A percentile compares a stretch with the other conserved stretches of the same genome.
Conservation (phyloP, 2,797 vertebrate genomes). For the Moxostoma hubbsi region DNA sequence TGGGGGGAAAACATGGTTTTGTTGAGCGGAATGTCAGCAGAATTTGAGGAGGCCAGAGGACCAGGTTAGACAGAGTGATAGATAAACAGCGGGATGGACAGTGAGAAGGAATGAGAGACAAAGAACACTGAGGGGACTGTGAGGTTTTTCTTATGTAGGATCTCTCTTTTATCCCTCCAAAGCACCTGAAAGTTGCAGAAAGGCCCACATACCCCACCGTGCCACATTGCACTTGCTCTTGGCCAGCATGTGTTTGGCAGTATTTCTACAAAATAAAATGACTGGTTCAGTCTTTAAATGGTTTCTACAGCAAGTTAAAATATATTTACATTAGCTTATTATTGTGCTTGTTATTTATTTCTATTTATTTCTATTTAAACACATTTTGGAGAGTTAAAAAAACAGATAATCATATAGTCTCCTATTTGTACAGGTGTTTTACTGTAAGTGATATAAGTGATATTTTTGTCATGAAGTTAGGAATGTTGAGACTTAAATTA, state of each 20-base stretch:
- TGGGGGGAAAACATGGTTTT: constrained; percentile 59
- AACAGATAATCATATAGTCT: too few species aligned
- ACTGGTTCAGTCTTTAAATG: constrained; percentile 1
- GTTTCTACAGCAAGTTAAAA: neutral
- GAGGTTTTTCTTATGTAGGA: too few species aligned
- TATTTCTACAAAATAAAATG: too few species aligned
- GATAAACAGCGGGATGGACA: neutral
- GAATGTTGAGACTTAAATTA: neutral
- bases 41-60: constrained; percentile 57
- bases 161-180: constrained; percentile 16
- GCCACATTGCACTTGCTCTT: neutral
- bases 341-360: neutral
- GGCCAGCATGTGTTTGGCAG: neutral
- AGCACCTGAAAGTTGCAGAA: constrained; percentile 40
- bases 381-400: too few species aligned
- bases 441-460: neutral
- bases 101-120: constrained; percentile 9
- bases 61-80: constrained; percentile 42
- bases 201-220: neutral
- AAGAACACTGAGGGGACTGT: too few species aligned
- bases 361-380: too few species aligned
- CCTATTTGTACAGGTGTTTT: too few species aligned
- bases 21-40: constrained; percentile 62
- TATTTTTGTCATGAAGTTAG: neutral
- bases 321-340: neutral